These are phyloP conservation scores for Brachyopa scutellaris DNA, from an alignment of 2,888 invertebrate genomes.

Conservation along the genomic window DNA sequence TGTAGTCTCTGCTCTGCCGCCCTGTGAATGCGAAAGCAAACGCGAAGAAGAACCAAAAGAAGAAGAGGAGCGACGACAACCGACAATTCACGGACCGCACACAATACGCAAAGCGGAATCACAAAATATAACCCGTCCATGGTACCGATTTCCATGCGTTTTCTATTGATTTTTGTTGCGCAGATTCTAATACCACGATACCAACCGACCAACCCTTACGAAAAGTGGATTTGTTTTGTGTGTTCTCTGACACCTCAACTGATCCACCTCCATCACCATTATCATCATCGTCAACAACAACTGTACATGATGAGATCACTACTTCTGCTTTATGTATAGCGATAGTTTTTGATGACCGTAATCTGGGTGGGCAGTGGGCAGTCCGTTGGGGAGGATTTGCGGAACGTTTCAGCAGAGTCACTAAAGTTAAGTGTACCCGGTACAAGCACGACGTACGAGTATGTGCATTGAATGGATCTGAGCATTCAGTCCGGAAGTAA, in stretches of 20 bases:
- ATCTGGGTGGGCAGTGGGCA: neutral
- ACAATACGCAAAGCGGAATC: slow-evolving; percentile 14
- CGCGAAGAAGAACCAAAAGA: neutral
- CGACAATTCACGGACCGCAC: neutral
- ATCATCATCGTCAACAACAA: neutral
- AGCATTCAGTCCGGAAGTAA: slow-evolving; percentile 57
- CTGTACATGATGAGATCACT: slow-evolving; percentile 30
- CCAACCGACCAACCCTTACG: neutral
- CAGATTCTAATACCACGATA: neutral
- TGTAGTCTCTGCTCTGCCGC: slow-evolving; percentile 10
- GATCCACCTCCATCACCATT: slow-evolving; percentile 9
- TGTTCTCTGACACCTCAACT: slow-evolving; percentile 15
- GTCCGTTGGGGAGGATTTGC: slow-evolving; percentile 19
- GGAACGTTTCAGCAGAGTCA: slow-evolving; percentile 26
- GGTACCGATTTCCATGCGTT: slow-evolving; percentile 34
- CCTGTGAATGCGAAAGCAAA: slow-evolving; percentile 21
- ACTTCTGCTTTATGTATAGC: neutral
- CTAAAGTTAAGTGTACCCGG: slow-evolving; percentile 41
- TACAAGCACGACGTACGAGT: no score
- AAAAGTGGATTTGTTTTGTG: slow-evolving; percentile 3
- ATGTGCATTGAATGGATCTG: slow-evolving; percentile 30
- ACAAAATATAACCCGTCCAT: slow-evolving; percentile 37
- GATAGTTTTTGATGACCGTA: slow-evolving; percentile 5
- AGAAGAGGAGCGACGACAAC: neutral
- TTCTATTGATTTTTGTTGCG: slow-evolving; percentile 19